phyloP scores from a whole-genome alignment of 2,888 invertebrate species.

The Agonum fuliginosum region DNA sequence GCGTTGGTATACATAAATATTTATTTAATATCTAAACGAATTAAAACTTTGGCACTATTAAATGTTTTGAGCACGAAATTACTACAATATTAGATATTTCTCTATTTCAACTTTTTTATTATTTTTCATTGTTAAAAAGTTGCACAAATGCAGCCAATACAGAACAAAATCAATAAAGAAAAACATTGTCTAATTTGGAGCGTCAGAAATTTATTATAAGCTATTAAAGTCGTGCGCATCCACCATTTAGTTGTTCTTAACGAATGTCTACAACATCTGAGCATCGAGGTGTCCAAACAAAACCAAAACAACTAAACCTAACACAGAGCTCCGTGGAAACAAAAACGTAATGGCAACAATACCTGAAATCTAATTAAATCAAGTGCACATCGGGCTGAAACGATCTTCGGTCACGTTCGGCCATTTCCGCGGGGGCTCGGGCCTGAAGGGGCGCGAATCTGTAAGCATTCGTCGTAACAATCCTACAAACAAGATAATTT shows the following conservation, averaged over 20 bases:
- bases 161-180: too few relatives aligned
- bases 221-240: neutral
- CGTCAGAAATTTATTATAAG: too few relatives aligned
- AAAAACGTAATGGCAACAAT: slow-evolving; percentile 46
- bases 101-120: too few relatives aligned
- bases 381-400: slow-evolving; percentile 7
- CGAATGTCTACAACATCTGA: slow-evolving; percentile 14
- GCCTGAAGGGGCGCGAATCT: slow-evolving; percentile 32
- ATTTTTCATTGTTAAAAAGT: too few relatives aligned
- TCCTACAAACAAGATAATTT: slow-evolving; percentile 58
- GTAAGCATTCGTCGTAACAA: slow-evolving; percentile 55
- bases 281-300: slow-evolving; percentile 6
- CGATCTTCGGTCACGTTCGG: slow-evolving; percentile 54
- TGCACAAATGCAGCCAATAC: too few relatives aligned
- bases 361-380: slow-evolving; percentile 55
- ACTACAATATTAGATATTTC: too few relatives aligned
- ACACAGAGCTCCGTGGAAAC: slow-evolving; percentile 1
- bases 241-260: slow-evolving; percentile 1
- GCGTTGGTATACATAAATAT: too few relatives aligned
- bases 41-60: too few relatives aligned
- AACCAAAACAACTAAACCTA: slow-evolving; percentile 14
- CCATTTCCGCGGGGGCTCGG: slow-evolving; percentile 26
- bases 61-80: too few relatives aligned
- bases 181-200: too few relatives aligned
- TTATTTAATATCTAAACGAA: too few relatives aligned